Evolutionary conservation across 2,797 vertebrate species (phyloP).

Genomic region (Apogon hyalosoma): DNA sequence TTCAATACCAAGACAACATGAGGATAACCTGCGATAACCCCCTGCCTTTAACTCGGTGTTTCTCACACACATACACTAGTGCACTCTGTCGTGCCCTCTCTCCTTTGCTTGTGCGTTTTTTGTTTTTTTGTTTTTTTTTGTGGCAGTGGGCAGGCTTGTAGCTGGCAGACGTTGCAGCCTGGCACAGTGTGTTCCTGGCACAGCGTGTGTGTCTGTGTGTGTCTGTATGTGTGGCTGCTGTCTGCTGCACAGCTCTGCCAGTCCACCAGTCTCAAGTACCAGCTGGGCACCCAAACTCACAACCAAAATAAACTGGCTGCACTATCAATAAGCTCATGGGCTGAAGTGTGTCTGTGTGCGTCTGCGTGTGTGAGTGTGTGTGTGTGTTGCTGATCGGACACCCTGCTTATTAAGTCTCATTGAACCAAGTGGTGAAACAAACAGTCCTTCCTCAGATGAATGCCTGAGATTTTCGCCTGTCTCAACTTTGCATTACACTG

Average conservation of each 20-base stretch:
- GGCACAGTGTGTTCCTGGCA: conserved; percentile 72
- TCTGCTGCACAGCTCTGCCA: conserved; percentile 70
- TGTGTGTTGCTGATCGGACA: conserved; percentile 50
- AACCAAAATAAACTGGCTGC: conserved; percentile 80
- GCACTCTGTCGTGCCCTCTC: conserved; percentile 49
- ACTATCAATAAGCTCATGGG: conserved; percentile 59
- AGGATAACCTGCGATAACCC: conserved; percentile 8
- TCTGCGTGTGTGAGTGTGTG: conserved; percentile 4
- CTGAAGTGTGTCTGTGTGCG: conserved; percentile 34
- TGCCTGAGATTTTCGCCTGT: conserved; percentile 66
- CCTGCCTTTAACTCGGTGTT: background rate
- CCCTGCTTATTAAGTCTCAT: conserved; percentile 66
- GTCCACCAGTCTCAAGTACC: conserved; percentile 83
- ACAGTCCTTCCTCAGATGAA: conserved; percentile 67
- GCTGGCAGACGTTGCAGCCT: conserved; percentile 70
- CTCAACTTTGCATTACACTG: conserved; percentile 67
- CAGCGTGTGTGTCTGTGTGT: conserved; percentile 28
- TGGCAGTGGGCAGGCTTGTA: conserved; percentile 65
- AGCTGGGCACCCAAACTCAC: conserved; percentile 80
- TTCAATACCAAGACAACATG: conserved; percentile 13
- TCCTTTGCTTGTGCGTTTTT: conserved; percentile 57
- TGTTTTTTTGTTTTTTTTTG: too few species aligned
- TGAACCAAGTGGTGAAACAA: conserved; percentile 72
- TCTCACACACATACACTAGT: conserved; percentile 13
- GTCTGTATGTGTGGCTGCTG: conserved; percentile 62